phyloP scores from a whole-genome alignment of 2,113 vertebrate genomes.

The Macrotus californicus region DNA sequence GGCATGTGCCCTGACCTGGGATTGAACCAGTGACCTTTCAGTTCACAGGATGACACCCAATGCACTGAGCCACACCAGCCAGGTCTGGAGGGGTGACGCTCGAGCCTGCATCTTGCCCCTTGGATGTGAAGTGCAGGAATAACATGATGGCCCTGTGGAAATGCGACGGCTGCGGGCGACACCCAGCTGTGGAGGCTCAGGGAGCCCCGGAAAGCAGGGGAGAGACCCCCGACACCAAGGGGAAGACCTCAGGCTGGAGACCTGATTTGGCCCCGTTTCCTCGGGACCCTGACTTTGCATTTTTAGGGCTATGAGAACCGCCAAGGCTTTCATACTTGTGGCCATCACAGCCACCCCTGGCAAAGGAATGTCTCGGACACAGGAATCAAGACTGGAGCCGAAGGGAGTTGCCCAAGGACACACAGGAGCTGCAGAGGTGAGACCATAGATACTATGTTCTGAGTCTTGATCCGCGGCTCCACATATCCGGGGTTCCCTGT shows the following conservation, averaged over 20 bases:
- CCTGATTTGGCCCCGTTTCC: too few species aligned
- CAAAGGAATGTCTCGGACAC: not conserved
- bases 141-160: fast-evolving
- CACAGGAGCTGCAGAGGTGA: not conserved
- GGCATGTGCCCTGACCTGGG: not conserved
- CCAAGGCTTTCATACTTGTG: not conserved
- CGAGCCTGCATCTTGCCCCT: not conserved
- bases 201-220: not conserved
- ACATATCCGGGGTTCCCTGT: not conserved
- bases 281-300: not conserved
- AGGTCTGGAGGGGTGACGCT: not conserved
- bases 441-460: not conserved
- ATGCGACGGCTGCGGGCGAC: not conserved
- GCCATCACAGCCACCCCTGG: not conserved
- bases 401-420: not conserved
- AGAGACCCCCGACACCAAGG: not conserved
- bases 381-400: not conserved
- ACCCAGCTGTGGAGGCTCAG: fast-evolving
- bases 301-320: not conserved
- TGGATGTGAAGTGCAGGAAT: not conserved
- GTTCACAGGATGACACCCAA: not conserved
- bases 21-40: too few species aligned
- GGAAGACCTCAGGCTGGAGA: not conserved
- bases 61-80: not conserved
- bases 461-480: not conserved